Evolutionary conservation across 1,140 invertebrate genomes (phyloP).

Genomic region (Psilanteris sp.): DNA sequence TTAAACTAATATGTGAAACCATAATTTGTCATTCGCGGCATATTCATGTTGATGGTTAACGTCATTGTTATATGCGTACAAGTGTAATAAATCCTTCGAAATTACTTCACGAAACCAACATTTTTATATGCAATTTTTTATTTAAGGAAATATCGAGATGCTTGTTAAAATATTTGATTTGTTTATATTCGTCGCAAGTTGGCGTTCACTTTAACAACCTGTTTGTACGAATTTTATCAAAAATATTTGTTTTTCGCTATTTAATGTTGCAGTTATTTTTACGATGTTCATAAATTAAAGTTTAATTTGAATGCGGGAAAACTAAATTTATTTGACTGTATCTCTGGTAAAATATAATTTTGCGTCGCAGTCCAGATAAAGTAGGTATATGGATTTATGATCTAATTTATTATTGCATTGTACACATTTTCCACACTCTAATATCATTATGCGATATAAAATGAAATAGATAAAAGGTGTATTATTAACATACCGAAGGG

Average conservation of each 20-base stretch:
- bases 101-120: too few species aligned
- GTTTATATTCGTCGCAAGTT: too few species aligned
- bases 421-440: conserved; percentile 1
- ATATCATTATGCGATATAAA: not conserved
- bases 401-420: conserved; percentile 14
- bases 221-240: too few species aligned
- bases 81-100: too few species aligned
- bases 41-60: too few species aligned
- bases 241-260: not conserved
- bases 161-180: too few species aligned
- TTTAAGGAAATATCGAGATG: too few species aligned
- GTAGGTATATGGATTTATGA: conserved; percentile 9
- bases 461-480: conserved; percentile 2
- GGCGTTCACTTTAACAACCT: too few species aligned
- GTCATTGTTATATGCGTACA: too few species aligned
- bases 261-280: conserved; percentile 7
- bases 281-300: conserved; percentile 10
- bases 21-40: too few species aligned
- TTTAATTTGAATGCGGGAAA: conserved; percentile 12
- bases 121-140: too few species aligned
- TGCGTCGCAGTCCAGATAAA: conserved; percentile 12
- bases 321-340: conserved; percentile 17
- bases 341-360: conserved; percentile 13
- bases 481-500: conserved; percentile 2
- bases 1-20: too few species aligned